phyloP scores from a whole-genome alignment of 2,797 vertebrate genomes.

The Tiaroga cobitis region DNA sequence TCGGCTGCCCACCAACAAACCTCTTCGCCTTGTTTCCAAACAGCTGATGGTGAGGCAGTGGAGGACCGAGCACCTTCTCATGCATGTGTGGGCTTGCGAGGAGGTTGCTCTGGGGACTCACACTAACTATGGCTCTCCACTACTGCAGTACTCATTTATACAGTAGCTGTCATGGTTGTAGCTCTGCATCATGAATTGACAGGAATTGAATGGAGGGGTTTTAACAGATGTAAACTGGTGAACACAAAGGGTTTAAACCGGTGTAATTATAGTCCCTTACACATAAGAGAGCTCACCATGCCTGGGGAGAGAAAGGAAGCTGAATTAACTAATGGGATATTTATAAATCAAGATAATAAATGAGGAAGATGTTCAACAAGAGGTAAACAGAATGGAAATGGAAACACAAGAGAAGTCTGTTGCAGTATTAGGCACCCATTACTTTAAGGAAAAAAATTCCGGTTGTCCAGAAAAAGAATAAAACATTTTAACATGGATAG shows the following conservation, averaged over 20 bases:
- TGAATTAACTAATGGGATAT: constrained; percentile 7
- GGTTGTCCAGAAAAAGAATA: not conserved
- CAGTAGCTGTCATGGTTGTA: constrained; percentile 19
- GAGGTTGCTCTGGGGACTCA: constrained; percentile 21
- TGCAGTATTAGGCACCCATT: not conserved
- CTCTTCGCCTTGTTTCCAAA: not conserved
- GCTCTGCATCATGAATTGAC: not conserved
- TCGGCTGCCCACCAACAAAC: constrained; percentile 19
- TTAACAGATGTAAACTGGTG: not conserved
- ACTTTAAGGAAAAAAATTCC: not conserved
- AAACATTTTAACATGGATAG: not conserved
- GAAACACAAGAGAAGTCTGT: not conserved
- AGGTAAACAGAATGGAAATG: constrained; percentile 3
- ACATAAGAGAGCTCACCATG: not conserved
- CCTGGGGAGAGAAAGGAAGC: not conserved
- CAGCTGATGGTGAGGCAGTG: not conserved
- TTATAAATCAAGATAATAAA: constrained; percentile 1
- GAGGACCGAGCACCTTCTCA: not conserved
- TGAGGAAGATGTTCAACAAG: not conserved
- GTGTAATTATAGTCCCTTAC: constrained; percentile 11
- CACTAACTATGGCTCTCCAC: constrained; percentile 9
- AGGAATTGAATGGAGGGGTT: constrained; percentile 7
- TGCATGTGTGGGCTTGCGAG: constrained; percentile 28
- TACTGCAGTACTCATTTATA: constrained; percentile 12
- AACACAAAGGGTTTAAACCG: not conserved